These are phyloP conservation scores for Galerucella pusilla DNA, from an alignment of 2,888 invertebrate species.

Conservation along the genomic window DNA sequence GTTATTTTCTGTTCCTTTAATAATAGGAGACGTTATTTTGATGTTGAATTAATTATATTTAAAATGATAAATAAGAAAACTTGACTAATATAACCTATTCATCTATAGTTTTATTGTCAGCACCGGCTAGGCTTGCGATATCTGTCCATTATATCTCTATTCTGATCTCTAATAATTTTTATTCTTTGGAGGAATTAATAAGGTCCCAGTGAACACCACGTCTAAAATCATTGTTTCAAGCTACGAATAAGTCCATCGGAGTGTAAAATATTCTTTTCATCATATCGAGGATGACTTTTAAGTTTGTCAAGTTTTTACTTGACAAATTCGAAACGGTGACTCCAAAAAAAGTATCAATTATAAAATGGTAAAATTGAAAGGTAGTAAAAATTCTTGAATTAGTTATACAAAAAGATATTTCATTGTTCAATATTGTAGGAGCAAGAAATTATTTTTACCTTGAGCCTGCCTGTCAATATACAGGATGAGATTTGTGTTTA, in stretches of 20 bases:
- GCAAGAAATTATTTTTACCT: not conserved
- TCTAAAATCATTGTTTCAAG: slow-evolving; percentile 13
- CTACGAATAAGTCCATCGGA: slow-evolving; percentile 11
- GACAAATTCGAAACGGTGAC: slow-evolving; percentile 24
- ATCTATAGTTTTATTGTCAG: no score
- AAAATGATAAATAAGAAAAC: no score
- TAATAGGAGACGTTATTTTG: no score
- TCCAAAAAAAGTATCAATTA: slow-evolving; percentile 26
- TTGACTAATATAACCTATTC: no score
- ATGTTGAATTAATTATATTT: no score
- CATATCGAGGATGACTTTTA: slow-evolving; percentile 26
- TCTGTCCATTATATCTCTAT: no score
- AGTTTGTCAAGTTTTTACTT: slow-evolving; percentile 26
- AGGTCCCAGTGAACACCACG: not conserved
- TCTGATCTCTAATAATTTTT: not conserved
- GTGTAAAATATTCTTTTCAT: slow-evolving; percentile 43
- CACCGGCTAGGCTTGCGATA: no score
- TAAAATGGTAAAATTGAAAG: slow-evolving; percentile 27
- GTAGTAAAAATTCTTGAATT: slow-evolving; percentile 29
- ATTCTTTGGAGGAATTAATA: not conserved
- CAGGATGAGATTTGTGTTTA: not conserved
- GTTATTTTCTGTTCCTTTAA: no score
- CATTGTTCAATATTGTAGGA: not conserved
- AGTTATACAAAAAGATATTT: slow-evolving; percentile 18
- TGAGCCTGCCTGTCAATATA: not conserved